Evolutionary conservation across 2,888 invertebrate species (phyloP).

Genomic region (Noctua janthina): DNA sequence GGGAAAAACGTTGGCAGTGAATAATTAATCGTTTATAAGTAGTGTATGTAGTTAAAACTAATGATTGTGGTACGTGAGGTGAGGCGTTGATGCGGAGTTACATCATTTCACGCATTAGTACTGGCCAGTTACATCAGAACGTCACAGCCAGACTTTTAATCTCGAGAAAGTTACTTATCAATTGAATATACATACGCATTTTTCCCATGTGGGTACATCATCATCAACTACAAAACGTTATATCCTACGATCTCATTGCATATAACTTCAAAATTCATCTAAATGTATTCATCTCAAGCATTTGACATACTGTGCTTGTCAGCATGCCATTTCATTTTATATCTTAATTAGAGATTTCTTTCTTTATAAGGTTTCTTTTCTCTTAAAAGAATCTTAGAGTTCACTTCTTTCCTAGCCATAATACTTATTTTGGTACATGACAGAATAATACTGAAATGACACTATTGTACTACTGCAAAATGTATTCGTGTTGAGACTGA

Average conservation of each 20-base stretch:
- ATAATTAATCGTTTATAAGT: conserved; percentile 58
- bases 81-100: conserved; percentile 27
- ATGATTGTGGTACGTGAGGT: conserved; percentile 48
- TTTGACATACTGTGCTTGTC: not conserved
- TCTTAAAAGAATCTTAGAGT: not conserved
- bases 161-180: not conserved
- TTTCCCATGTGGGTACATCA: no score
- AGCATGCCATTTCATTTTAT: no score
- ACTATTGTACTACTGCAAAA: not conserved
- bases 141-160: not conserved
- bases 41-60: conserved; percentile 50
- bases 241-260: not conserved
- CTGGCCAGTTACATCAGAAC: not conserved
- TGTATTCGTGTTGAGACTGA: not conserved
- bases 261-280: not conserved
- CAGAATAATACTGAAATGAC: not conserved
- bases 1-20: conserved; percentile 42
- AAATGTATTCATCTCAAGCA: not conserved
- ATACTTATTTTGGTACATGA: not conserved
- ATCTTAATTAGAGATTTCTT: not conserved
- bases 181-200: not conserved
- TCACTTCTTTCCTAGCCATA: not conserved
- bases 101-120: conserved; percentile 24
- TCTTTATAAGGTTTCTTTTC: no score
- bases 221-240: not conserved